phyloP scores from a whole-genome alignment of 2,888 invertebrate genomes.

The Eulithis testata region DNA sequence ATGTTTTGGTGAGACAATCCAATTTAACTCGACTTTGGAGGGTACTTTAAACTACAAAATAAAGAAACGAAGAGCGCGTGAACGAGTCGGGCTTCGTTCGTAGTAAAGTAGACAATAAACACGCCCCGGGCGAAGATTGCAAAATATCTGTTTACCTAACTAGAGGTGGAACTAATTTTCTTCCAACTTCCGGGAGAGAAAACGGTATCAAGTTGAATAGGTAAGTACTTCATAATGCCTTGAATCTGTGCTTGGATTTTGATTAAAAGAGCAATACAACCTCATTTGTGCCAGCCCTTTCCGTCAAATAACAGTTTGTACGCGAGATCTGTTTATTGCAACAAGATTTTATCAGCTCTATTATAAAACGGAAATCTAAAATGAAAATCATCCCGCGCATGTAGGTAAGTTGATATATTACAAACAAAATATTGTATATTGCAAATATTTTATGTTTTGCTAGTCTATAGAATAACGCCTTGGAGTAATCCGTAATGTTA shows the following conservation, averaged over 20 bases:
- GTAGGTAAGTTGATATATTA: no score
- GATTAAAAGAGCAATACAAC: constrained; percentile 10
- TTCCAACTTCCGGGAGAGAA: not conserved
- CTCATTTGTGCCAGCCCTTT: constrained; percentile 8
- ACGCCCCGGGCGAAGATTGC: not conserved
- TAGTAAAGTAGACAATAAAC: constrained; percentile 2
- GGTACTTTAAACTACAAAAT: not conserved
- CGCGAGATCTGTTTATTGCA: not conserved
- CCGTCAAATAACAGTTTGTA: constrained; percentile 6
- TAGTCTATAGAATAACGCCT: no score
- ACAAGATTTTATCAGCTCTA: no score
- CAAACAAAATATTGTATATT: no score
- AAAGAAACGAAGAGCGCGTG: not conserved
- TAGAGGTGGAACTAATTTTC: not conserved
- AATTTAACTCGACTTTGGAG: no score
- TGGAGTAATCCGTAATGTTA: no score
- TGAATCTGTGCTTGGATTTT: constrained; percentile 7
- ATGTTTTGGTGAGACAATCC: not conserved
- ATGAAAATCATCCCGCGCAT: no score
- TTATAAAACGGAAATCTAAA: not conserved
- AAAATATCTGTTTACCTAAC: constrained; percentile 3
- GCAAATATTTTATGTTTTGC: no score
- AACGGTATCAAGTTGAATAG: not conserved
- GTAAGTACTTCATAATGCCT: not conserved
- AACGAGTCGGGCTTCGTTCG: not conserved